Conservation (phyloP, 2,888 invertebrate genomes). For the Thelaira solivaga region DNA sequence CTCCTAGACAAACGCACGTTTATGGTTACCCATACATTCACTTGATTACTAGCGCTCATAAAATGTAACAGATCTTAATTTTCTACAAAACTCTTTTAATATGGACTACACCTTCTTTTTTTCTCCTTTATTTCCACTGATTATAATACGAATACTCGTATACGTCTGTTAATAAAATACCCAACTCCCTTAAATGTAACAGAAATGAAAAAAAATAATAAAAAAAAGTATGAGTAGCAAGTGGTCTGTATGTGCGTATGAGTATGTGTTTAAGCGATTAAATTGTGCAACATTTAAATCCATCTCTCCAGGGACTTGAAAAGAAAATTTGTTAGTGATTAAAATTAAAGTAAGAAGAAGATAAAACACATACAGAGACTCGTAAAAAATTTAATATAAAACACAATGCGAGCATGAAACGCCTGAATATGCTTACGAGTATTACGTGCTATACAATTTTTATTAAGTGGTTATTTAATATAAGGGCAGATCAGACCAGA, state of each 20-base stretch:
- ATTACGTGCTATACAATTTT: constrained; percentile 37
- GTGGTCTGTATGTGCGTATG: too few species aligned
- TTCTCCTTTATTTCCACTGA: neutral
- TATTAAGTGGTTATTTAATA: constrained; percentile 51
- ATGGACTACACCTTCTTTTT: constrained; percentile 41
- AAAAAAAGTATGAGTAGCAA: too few species aligned
- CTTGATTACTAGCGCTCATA: neutral
- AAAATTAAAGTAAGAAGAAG: constrained; percentile 26
- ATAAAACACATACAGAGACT: neutral
- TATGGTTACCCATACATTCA: constrained; percentile 16
- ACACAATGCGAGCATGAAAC: constrained; percentile 1
- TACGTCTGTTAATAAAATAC: too few species aligned
- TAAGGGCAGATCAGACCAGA: constrained; percentile 41
- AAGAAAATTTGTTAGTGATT: constrained; percentile 56
- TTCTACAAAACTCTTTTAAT: constrained; percentile 49
- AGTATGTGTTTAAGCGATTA: constrained; percentile 48
- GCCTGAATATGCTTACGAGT: constrained; percentile 9
- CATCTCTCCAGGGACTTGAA: constrained; percentile 49
- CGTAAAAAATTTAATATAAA: constrained; percentile 18
- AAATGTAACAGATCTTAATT: constrained; percentile 51
- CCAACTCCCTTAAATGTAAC: too few species aligned
- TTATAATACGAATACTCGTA: too few species aligned
- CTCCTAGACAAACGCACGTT: neutral
- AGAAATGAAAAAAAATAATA: too few species aligned
- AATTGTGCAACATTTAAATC: constrained; percentile 56